A percentile compares a stretch with the other conserved stretches of the same genome.
These are phyloP conservation scores for Fabriciana adippe DNA, from an alignment of 2,888 invertebrate genomes.

Conservation along the genomic window DNA sequence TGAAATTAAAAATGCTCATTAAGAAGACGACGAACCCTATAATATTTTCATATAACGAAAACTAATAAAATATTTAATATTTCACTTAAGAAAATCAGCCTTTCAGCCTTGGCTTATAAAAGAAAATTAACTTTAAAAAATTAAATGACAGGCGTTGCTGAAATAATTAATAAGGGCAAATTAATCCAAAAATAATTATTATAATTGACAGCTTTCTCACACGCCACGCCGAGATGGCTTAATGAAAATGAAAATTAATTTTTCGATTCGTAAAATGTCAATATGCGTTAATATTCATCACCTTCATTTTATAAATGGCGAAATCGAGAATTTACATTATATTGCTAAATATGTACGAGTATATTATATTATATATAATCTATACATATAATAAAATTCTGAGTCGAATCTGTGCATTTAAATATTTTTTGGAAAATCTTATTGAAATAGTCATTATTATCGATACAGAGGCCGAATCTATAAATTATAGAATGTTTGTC, in stretches of 20 bases:
- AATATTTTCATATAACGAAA: too few species aligned
- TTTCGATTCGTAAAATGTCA: slow-evolving; percentile 33
- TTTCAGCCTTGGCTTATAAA: too few species aligned
- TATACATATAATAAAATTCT: too few species aligned
- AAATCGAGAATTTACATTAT: slow-evolving; percentile 37
- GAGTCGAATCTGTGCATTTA: too few species aligned
- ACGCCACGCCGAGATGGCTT: slow-evolving; percentile 2
- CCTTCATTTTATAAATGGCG: slow-evolving; percentile 32
- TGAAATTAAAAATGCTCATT: too few species aligned
- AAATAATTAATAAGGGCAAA: slow-evolving; percentile 19
- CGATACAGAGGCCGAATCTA: too few species aligned
- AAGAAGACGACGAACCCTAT: too few species aligned
- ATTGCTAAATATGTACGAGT: slow-evolving; percentile 13
- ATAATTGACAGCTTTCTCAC: slow-evolving; percentile 20
- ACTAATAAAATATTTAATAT: too few species aligned
- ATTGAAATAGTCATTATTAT: too few species aligned
- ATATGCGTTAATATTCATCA: slow-evolving; percentile 34
- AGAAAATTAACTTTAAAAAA: not conserved
- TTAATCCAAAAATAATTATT: slow-evolving; percentile 23
- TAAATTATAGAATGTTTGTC: too few species aligned
- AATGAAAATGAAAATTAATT: slow-evolving; percentile 34
- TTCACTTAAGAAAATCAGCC: not conserved
- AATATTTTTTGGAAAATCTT: too few species aligned
- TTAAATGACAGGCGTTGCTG: not conserved
- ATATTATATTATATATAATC: not conserved